These are phyloP conservation scores for Todiramphus saurophagus DNA, from an alignment of 2,113 vertebrate genomes.

Conservation along the genomic window DNA sequence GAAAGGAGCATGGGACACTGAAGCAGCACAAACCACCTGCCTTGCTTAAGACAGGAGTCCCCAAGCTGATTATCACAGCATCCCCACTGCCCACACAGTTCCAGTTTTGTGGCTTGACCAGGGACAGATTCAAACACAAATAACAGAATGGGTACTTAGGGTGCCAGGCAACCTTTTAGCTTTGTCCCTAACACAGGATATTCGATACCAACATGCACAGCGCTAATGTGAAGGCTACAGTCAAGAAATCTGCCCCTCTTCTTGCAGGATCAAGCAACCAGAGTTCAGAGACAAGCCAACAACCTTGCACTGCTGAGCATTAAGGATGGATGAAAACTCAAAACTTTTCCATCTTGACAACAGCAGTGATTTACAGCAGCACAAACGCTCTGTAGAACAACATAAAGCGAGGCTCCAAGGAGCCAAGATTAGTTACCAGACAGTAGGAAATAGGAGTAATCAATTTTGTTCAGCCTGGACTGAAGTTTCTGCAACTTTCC, in stretches of 20 bases:
- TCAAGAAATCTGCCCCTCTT: background rate
- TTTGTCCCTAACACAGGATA: background rate
- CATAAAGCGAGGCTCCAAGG: constrained; percentile 16
- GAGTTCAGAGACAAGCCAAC: background rate
- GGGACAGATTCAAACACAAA: background rate
- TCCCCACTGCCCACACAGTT: no score
- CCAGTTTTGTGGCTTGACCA: background rate
- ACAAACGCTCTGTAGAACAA: constrained; percentile 43
- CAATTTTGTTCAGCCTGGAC: constrained; percentile 20
- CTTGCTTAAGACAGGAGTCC: background rate
- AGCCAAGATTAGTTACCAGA: constrained; percentile 32
- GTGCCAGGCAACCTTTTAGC: background rate
- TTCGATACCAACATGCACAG: background rate
- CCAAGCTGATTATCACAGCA: background rate
- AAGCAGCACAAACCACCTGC: background rate
- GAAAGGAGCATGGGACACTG: background rate
- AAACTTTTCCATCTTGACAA: constrained; percentile 26
- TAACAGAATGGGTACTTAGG: fast-evolving
- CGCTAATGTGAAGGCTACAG: background rate
- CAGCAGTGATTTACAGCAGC: constrained; percentile 47
- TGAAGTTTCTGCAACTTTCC: constrained; percentile 19
- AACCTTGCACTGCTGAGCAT: background rate
- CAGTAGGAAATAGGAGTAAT: constrained; percentile 38
- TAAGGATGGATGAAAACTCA: background rate
- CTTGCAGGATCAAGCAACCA: background rate